Evolutionary conservation across 1,140 invertebrate species (phyloP).

Genomic region (Orchestia grillus): DNA sequence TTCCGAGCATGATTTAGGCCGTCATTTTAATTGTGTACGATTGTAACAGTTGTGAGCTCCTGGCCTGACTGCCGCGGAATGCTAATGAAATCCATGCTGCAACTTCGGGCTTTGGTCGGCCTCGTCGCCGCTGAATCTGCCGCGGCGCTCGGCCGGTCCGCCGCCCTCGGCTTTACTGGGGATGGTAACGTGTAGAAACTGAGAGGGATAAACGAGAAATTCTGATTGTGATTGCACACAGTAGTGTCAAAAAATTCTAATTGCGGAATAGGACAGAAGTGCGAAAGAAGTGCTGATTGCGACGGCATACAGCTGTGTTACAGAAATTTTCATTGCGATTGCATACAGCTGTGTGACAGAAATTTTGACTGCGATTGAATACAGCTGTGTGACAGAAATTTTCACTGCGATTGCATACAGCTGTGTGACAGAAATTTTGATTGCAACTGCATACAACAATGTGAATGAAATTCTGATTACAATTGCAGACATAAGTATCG

Average conservation of each 20-base stretch:
- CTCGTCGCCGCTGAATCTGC: neutral
- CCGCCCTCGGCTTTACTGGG: neutral
- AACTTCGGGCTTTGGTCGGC: neutral
- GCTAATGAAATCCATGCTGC: constrained; percentile 21
- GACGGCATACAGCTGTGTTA: too few relatives aligned
- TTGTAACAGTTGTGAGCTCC: constrained; percentile 33
- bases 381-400: neutral
- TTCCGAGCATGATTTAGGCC: constrained; percentile 40
- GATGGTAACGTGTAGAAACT: neutral
- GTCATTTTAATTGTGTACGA: constrained; percentile 39
- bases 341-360: too few relatives aligned
- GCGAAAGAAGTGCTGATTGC: too few relatives aligned
- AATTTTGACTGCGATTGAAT: neutral
- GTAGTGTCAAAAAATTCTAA: neutral
- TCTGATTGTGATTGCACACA: neutral
- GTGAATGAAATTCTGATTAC: neutral
- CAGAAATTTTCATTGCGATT: too few relatives aligned
- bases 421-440: neutral
- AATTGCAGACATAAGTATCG: neutral
- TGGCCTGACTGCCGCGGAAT: neutral
- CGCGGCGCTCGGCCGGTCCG: neutral
- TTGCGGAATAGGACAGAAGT: too few relatives aligned
- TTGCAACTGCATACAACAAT: neutral
- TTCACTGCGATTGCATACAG: neutral
- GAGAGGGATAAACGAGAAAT: too few relatives aligned